Percentiles rank a stretch among this genome's conserved stretches.
Conservation (phyloP, 53 echinoderm and acorn worm species). For the Arbacia lixula region DNA sequence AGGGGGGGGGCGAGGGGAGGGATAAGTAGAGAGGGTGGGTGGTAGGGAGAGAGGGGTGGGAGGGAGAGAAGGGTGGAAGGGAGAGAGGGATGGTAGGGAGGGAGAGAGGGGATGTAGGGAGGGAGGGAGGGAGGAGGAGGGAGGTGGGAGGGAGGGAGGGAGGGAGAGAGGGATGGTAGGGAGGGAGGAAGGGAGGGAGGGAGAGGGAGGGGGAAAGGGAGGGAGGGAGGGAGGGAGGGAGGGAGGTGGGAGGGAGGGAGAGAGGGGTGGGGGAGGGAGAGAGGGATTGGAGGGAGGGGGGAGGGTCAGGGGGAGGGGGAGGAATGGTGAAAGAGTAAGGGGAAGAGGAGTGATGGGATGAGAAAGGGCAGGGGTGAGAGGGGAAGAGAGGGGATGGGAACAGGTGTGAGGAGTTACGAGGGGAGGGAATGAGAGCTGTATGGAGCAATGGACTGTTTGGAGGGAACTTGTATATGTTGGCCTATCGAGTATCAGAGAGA, state of each 20-base stretch:
- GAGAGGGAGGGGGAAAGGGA: no score
- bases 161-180: no score
- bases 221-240: neutral
- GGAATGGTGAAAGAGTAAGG: no score
- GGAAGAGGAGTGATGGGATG: no score
- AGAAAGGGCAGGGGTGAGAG: neutral
- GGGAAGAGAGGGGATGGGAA: neutral
- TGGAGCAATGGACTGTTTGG: no score
- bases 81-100: neutral
- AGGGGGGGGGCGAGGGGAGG: constrained; percentile 9
- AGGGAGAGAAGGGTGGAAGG: neutral
- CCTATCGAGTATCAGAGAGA: no score
- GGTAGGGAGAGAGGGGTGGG: neutral
- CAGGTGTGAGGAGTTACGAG: neutral
- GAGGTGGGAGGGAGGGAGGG: neutral
- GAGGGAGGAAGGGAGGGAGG: no score
- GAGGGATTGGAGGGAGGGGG: neutral
- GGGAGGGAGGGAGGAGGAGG: neutral
- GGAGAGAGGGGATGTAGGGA: neutral
- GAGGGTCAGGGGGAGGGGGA: no score
- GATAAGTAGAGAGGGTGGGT: constrained; percentile 8
- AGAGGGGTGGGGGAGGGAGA: neutral
- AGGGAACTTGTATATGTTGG: no score
- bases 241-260: no score
- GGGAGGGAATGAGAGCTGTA: no score